Percentiles rank a stretch among this genome's conserved stretches.
These are phyloP conservation scores for Mnemiopsis leidyi DNA, from an alignment of 37 sponge, comb jelly and placozoan genomes.

Conservation along the genomic window DNA sequence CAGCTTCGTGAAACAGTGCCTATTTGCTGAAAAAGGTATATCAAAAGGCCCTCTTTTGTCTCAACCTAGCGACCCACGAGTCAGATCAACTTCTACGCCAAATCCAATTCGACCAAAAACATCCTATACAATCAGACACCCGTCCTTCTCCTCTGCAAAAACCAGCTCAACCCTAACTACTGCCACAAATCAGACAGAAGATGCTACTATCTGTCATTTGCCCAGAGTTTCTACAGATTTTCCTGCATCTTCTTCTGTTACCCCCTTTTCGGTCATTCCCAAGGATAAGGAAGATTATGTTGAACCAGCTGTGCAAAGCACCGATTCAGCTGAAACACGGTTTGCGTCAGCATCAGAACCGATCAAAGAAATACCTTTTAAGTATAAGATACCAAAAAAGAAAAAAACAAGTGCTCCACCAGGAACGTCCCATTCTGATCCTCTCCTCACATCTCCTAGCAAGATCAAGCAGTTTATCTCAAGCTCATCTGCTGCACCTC, in stretches of 20 bases:
- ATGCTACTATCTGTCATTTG: too few relatives aligned
- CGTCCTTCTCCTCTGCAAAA: neutral
- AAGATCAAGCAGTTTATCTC: conserved; percentile 2
- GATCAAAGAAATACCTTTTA: neutral
- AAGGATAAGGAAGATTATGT: neutral
- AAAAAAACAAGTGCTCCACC: neutral
- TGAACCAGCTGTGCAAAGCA: too few relatives aligned
- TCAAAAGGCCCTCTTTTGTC: neutral
- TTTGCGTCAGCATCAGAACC: too few relatives aligned
- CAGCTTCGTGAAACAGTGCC: neutral
- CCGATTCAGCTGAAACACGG: too few relatives aligned
- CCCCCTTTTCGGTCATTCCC: neutral
- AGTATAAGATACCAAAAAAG: conserved; percentile 30
- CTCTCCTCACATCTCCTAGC: neutral
- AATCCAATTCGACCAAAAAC: neutral
- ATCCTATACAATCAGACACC: neutral
- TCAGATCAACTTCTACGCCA: neutral
- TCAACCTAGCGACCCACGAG: neutral
- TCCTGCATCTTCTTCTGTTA: neutral
- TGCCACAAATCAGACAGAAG: too few relatives aligned
- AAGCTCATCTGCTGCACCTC: neutral
- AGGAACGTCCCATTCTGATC: neutral
- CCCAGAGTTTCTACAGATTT: neutral
- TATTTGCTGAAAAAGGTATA: neutral
- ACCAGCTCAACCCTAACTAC: too few relatives aligned